Evolutionary conservation across 2,797 vertebrate genomes (phyloP).

Genomic region (Jordanella pulchra): DNA sequence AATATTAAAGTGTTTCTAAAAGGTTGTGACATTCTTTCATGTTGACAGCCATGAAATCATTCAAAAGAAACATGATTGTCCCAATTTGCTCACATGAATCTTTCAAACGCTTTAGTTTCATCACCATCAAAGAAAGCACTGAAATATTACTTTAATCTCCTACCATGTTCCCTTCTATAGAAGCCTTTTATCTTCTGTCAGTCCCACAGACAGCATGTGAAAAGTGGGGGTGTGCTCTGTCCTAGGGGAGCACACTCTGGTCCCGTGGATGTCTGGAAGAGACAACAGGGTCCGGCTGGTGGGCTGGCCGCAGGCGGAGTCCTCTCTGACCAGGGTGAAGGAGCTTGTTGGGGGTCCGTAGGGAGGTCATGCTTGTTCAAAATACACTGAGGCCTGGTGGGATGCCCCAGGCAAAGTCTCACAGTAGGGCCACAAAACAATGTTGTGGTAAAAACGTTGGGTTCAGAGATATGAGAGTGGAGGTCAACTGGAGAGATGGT

Average conservation of each 20-base stretch:
- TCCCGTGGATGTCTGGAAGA: slow-evolving; percentile 51
- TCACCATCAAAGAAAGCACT: not conserved
- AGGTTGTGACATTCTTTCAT: not conserved
- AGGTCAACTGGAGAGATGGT: slow-evolving; percentile 58
- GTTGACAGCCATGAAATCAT: not conserved
- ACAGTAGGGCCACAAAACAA: slow-evolving; percentile 64
- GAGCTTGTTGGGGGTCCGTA: slow-evolving; percentile 49
- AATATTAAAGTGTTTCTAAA: not conserved
- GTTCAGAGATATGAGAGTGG: slow-evolving; percentile 60
- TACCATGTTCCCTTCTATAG: not conserved
- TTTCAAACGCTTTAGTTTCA: slow-evolving; percentile 8
- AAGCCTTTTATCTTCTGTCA: slow-evolving; percentile 18
- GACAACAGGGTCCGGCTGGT: slow-evolving; percentile 43
- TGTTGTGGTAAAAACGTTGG: slow-evolving; percentile 58
- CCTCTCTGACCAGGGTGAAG: slow-evolving; percentile 29
- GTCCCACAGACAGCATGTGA: slow-evolving; percentile 23
- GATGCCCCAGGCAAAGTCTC: slow-evolving; percentile 73
- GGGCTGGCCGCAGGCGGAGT: slow-evolving; percentile 63
- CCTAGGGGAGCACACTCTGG: slow-evolving; percentile 35
- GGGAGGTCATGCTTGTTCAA: slow-evolving; percentile 60
- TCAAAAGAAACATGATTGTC: slow-evolving; percentile 6
- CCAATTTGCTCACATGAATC: slow-evolving; percentile 5
- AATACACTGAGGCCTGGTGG: slow-evolving; percentile 59
- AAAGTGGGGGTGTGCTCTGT: slow-evolving; percentile 8
- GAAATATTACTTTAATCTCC: slow-evolving; percentile 1